Evolutionary conservation across 1,140 invertebrate genomes (phyloP).

Genomic region (Pseudomyrmex cubaensis): DNA sequence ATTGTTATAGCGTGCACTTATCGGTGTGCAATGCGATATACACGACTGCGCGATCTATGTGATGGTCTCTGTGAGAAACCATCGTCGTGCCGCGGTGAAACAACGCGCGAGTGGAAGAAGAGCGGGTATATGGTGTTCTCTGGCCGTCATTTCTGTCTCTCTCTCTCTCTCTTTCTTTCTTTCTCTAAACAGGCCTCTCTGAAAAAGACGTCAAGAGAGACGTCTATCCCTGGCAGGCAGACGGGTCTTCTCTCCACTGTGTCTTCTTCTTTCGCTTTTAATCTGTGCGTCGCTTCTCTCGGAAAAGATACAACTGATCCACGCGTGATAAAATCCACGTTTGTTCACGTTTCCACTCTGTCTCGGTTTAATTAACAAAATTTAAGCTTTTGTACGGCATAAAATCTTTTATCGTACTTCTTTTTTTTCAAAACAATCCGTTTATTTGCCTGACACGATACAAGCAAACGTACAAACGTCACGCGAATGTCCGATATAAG

Average conservation of each 20-base stretch:
- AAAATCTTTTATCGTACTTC: neutral
- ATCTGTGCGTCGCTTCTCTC: constrained; percentile 68
- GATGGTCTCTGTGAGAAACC: constrained; percentile 74
- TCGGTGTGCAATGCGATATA: constrained; percentile 60
- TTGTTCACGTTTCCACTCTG: too few relatives aligned
- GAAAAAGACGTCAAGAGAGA: constrained; percentile 69
- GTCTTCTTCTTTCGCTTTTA: constrained; percentile 79
- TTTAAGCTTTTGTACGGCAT: too few relatives aligned
- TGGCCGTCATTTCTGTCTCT: constrained; percentile 20
- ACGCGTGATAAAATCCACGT: too few relatives aligned
- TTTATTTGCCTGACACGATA: neutral
- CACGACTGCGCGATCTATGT: constrained; percentile 51
- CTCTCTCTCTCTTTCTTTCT: neutral
- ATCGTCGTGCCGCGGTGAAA: constrained; percentile 67
- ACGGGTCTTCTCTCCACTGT: constrained; percentile 35
- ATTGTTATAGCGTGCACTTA: constrained; percentile 75
- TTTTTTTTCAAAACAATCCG: neutral
- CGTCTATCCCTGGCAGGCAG: constrained; percentile 52
- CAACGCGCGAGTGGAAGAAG: constrained; percentile 59
- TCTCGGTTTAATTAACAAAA: too few relatives aligned
- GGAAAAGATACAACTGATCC: constrained; percentile 54
- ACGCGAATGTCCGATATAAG: neutral
- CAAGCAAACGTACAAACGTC: neutral
- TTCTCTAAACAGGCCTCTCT: constrained; percentile 30
- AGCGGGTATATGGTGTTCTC: constrained; percentile 23